Percentiles rank a stretch among this genome's conserved stretches.
Conservation (phyloP, 2,888 invertebrate species). For the Argyra leucocephala region DNA sequence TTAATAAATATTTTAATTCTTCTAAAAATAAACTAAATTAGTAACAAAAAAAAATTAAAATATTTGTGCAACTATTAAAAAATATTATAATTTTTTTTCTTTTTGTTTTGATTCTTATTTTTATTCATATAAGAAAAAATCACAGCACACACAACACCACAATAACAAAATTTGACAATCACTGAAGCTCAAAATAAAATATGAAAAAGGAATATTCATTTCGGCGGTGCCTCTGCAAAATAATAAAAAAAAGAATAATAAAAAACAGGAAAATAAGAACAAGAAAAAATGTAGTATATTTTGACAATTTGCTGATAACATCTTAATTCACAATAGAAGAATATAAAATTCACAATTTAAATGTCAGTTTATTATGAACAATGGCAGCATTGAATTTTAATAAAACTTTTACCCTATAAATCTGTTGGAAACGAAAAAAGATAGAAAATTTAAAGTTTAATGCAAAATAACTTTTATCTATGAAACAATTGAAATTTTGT, state of each 20-base stretch:
- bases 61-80: not conserved
- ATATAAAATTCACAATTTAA: too few species aligned
- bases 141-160: not conserved
- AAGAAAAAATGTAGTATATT: not conserved
- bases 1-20: not conserved
- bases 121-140: not conserved
- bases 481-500: too few species aligned
- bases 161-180: slow-evolving; percentile 1
- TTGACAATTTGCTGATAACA: not conserved
- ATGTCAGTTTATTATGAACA: too few species aligned
- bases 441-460: too few species aligned
- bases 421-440: too few species aligned
- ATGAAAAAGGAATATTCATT: not conserved
- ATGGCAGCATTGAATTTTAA: too few species aligned
- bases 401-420: too few species aligned
- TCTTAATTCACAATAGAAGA: not conserved
- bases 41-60: not conserved
- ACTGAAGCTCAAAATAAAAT: not conserved
- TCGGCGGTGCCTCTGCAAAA: slow-evolving; percentile 2
- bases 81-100: too few species aligned
- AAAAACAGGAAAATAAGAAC: not conserved
- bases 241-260: not conserved
- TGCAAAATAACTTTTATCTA: too few species aligned
- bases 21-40: not conserved
- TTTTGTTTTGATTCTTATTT: too few species aligned